Percentiles rank a stretch among this genome's conserved stretches.
These are phyloP conservation scores for Calliscelio sp. DNA, from an alignment of 2,888 invertebrate genomes.

Conservation along the genomic window DNA sequence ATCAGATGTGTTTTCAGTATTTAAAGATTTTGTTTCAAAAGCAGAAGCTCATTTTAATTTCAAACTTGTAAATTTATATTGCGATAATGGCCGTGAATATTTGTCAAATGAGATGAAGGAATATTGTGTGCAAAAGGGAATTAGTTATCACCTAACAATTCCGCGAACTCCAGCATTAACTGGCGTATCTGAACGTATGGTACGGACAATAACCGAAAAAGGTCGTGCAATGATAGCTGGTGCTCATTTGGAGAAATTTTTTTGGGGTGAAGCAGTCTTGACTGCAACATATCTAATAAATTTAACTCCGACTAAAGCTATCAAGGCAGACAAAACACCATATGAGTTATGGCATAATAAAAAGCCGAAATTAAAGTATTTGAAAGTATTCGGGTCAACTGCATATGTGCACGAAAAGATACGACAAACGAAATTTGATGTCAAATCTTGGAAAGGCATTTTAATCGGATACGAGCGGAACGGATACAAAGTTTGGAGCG, in stretches of 20 bases:
- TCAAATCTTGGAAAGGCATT: slow-evolving; percentile 80
- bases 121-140: slow-evolving; percentile 79
- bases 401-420: slow-evolving; percentile 72
- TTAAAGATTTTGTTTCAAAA: slow-evolving; percentile 17
- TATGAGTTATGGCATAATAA: slow-evolving; percentile 82
- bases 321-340: slow-evolving; percentile 81
- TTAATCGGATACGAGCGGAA: background rate
- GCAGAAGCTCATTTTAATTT: slow-evolving; percentile 43
- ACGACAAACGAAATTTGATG: slow-evolving; percentile 79
- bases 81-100: slow-evolving; percentile 79
- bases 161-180: slow-evolving; percentile 83
- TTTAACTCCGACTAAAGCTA: slow-evolving; percentile 78
- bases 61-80: slow-evolving; percentile 61
- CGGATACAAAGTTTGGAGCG: slow-evolving; percentile 77
- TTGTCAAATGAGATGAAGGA: slow-evolving; percentile 79
- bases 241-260: slow-evolving; percentile 47
- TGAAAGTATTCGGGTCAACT: slow-evolving; percentile 56
- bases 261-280: slow-evolving; percentile 75
- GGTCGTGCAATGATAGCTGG: slow-evolving; percentile 35
- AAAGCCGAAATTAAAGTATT: slow-evolving; percentile 81
- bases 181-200: slow-evolving; percentile 83
- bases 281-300: slow-evolving; percentile 80
- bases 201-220: slow-evolving; percentile 75
- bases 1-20: slow-evolving; percentile 50
- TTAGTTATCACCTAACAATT: slow-evolving; percentile 82